phyloP scores from a whole-genome alignment of 2,113 vertebrate genomes.

The Corydoras maculifer region DNA sequence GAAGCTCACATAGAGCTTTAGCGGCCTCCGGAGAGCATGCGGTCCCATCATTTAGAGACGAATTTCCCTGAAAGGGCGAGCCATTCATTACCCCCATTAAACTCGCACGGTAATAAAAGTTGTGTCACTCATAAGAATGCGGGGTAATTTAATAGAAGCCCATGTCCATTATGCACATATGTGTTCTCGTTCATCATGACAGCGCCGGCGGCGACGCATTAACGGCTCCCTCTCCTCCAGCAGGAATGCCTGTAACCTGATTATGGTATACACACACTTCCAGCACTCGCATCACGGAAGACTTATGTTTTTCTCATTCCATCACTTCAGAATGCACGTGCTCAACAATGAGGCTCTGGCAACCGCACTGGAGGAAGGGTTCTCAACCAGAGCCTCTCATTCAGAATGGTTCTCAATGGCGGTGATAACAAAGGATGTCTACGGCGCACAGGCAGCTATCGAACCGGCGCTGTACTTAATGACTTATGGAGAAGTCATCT shows the following conservation, averaged over 20 bases:
- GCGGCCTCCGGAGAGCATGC: too few relatives aligned
- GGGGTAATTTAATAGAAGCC: neutral
- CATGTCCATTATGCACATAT: neutral
- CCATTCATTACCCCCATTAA: neutral
- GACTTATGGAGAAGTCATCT: too few relatives aligned
- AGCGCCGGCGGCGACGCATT: neutral
- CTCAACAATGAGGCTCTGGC: neutral
- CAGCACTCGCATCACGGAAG: neutral
- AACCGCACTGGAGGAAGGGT: neutral
- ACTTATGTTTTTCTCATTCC: neutral
- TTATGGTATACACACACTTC: neutral
- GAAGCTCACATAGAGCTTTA: too few relatives aligned
- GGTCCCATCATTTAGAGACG: neutral
- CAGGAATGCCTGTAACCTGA: neutral
- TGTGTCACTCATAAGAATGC: neutral
- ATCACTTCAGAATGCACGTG: neutral
- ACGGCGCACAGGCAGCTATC: neutral
- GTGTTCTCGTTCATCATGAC: neutral
- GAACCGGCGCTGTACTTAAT: too few relatives aligned
- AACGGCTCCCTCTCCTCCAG: neutral
- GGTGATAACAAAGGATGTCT: neutral
- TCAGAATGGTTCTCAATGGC: neutral
- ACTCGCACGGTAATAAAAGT: neutral
- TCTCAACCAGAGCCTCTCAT: too few relatives aligned
- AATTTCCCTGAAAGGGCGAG: neutral